Conservation (phyloP, 2,888 invertebrate genomes). For the Myopa testacea region DNA sequence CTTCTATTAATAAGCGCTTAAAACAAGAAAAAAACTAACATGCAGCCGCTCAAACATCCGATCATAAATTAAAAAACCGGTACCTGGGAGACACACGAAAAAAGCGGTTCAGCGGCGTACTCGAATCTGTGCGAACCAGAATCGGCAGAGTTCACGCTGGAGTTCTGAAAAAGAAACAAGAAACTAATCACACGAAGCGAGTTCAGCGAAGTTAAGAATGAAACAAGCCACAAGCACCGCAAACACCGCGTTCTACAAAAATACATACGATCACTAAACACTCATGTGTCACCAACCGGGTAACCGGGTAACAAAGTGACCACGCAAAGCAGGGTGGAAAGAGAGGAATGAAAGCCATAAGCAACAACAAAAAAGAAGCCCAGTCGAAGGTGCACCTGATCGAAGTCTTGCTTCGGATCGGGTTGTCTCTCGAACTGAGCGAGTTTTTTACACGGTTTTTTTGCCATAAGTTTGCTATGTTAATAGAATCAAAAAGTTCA, state of each 20-base stretch:
- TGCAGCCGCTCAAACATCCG: background rate
- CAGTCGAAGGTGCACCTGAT: no score
- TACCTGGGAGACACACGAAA: background rate
- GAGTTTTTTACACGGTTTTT: no score
- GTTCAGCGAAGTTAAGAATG: constrained; percentile 16
- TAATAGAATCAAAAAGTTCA: no score
- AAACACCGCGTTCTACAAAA: background rate
- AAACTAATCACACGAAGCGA: background rate
- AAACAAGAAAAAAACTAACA: background rate
- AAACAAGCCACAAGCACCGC: background rate
- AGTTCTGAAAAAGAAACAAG: background rate
- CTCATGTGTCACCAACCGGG: no score
- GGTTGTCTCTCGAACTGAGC: no score
- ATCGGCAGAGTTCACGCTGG: background rate
- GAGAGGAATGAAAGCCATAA: background rate
- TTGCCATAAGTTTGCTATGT: no score
- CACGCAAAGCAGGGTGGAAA: background rate
- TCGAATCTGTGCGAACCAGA: background rate
- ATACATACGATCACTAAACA: background rate
- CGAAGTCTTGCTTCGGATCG: no score
- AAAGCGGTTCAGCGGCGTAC: background rate
- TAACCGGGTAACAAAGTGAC: background rate
- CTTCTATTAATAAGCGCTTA: constrained; percentile 1
- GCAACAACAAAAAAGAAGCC: background rate
- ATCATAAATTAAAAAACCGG: background rate